A percentile compares a stretch with the other conserved stretches of the same genome.
These are phyloP conservation scores for Hydra vulgaris DNA, from an alignment of 30 jellyfish, hydroid and myxozoan genomes.

Conservation along the genomic window DNA sequence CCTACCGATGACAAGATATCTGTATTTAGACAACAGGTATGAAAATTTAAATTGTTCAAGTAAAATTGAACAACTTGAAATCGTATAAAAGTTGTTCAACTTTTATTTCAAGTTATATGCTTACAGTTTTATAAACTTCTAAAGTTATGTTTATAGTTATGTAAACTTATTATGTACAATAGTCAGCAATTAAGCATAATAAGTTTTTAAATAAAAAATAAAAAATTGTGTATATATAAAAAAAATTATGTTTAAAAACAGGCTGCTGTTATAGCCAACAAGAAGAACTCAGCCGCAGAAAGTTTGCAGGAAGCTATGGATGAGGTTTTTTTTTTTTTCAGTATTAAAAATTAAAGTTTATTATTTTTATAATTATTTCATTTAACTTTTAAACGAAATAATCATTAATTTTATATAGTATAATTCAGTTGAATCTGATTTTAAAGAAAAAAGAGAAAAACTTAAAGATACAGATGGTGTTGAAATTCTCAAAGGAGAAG, in stretches of 20 bases:
- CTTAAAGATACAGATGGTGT: constrained; percentile 77
- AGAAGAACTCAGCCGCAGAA: constrained; percentile 91
- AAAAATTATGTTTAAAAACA: not conserved
- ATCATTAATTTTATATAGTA: constrained; percentile 19
- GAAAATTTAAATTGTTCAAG: not conserved
- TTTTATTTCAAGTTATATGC: no score
- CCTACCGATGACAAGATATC: constrained; percentile 93
- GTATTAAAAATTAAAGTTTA: no score
- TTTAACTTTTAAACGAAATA: no score
- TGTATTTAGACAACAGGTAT: constrained; percentile 90
- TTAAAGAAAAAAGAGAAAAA: constrained; percentile 52
- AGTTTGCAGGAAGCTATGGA: constrained; percentile 85
- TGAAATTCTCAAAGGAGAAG: constrained; percentile 88
- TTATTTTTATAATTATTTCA: no score
- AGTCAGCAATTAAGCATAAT: no score
- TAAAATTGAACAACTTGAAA: no score
- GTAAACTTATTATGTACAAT: no score
- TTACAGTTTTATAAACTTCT: no score
- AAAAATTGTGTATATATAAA: no score
- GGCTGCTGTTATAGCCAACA: constrained; percentile 97
- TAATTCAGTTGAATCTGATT: constrained; percentile 61
- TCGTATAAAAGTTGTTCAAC: no score
- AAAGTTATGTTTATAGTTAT: no score
- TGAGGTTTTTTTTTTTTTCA: constrained; percentile 34
- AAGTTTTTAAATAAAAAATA: no score